These are phyloP conservation scores for Ypsolopha scabrella DNA, from an alignment of 2,888 invertebrate genomes.

Conservation along the genomic window DNA sequence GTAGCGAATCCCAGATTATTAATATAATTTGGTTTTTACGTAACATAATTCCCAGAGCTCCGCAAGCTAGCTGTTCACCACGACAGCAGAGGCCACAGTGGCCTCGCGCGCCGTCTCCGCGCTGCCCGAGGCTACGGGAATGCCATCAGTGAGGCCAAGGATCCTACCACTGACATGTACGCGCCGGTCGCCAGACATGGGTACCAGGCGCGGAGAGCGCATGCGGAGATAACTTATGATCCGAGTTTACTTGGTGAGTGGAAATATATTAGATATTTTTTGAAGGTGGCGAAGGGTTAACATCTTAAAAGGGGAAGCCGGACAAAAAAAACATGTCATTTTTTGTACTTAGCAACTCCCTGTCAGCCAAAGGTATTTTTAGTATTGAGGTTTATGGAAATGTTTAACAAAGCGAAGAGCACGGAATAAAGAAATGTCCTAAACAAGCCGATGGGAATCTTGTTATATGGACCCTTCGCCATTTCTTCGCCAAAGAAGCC, in stretches of 20 bases:
- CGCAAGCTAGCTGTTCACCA: constrained; percentile 40
- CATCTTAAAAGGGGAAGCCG: too few relatives aligned
- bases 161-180: constrained; percentile 73
- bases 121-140: constrained; percentile 31
- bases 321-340: too few relatives aligned
- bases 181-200: constrained; percentile 75
- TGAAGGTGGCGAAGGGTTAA: too few relatives aligned
- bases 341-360: too few relatives aligned
- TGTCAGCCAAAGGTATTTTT: too few relatives aligned
- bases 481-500: too few relatives aligned
- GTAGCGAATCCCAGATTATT: neutral
- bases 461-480: too few relatives aligned
- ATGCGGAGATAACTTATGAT: constrained; percentile 52
- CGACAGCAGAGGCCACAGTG: constrained; percentile 28
- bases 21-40: neutral
- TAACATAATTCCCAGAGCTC: constrained; percentile 25
- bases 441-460: too few relatives aligned
- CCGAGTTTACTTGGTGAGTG: neutral
- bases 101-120: constrained; percentile 23
- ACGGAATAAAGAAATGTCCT: too few relatives aligned
- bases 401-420: too few relatives aligned
- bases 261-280: neutral
- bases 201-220: constrained; percentile 73
- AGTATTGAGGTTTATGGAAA: too few relatives aligned
- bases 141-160: constrained; percentile 37